phyloP scores from a whole-genome alignment of 2,888 invertebrate species.

The Linnaemya vulpina region DNA sequence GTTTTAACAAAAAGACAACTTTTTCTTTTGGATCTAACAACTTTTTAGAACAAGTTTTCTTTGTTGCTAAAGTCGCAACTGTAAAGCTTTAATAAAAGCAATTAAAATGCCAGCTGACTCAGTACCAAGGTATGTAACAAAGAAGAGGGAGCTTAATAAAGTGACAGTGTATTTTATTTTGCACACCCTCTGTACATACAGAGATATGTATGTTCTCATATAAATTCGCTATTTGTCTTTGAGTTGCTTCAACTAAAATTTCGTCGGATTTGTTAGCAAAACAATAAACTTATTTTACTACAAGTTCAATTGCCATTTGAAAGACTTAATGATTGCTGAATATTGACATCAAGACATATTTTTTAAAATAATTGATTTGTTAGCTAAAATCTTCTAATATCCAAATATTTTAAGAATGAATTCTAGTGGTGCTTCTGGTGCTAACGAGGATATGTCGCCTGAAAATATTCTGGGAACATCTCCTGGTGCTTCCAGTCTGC shows the following conservation, averaged over 20 bases:
- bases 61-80: conserved; percentile 32
- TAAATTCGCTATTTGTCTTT: background rate
- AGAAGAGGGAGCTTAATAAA: background rate
- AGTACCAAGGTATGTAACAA: conserved; percentile 71
- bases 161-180: conserved; percentile 7
- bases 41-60: conserved; percentile 59
- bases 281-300: background rate
- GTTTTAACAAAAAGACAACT: background rate
- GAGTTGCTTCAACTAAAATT: background rate
- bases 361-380: background rate
- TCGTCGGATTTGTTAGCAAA: background rate
- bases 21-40: conserved; percentile 47
- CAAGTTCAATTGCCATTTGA: conserved; percentile 11
- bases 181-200: background rate
- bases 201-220: background rate
- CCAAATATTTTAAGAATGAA: conserved; percentile 69
- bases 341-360: background rate
- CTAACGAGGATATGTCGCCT: conserved; percentile 64
- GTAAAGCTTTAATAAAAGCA: conserved; percentile 39
- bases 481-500: conserved; percentile 72
- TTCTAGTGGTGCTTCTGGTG: conserved; percentile 59
- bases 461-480: conserved; percentile 72
- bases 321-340: background rate
- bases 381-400: background rate
- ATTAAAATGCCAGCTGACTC: conserved; percentile 74